A percentile compares a stretch with the other conserved stretches of the same genome.
Evolutionary conservation across 1,140 invertebrate species (phyloP).

Genomic region (Carposina sasakii): DNA sequence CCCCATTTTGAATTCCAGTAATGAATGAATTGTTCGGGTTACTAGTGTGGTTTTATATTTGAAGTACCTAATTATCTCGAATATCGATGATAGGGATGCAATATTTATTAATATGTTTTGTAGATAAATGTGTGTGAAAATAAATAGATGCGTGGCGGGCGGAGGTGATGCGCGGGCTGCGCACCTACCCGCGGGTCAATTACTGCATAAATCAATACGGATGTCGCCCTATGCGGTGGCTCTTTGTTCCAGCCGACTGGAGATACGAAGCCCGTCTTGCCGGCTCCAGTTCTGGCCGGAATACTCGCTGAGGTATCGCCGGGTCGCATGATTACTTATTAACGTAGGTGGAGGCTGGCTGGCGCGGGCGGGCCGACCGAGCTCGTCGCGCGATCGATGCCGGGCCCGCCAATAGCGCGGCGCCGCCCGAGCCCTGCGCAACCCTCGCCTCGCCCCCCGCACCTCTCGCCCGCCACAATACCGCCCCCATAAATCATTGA

Average conservation of each 20-base stretch:
- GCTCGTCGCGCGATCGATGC: constrained; percentile 68
- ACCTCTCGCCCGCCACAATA: constrained; percentile 38
- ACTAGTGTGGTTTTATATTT: too few relatives aligned
- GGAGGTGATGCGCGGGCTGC: constrained; percentile 53
- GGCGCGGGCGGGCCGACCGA: constrained; percentile 61
- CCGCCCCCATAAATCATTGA: constrained; percentile 70
- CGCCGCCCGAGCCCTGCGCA: constrained; percentile 54
- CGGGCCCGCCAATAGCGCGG: constrained; percentile 65
- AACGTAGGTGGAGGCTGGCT: constrained; percentile 70
- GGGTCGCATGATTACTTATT: constrained; percentile 71
- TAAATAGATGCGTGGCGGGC: constrained; percentile 10
- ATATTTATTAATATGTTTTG: too few relatives aligned
- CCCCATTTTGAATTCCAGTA: too few relatives aligned
- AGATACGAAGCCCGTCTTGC: constrained; percentile 66
- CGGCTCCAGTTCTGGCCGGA: constrained; percentile 64
- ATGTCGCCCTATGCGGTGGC: constrained; percentile 62
- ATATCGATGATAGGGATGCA: too few relatives aligned
- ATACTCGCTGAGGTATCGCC: constrained; percentile 65
- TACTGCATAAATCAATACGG: constrained; percentile 70
- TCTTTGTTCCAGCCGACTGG: constrained; percentile 66
- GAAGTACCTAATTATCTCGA: too few relatives aligned
- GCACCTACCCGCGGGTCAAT: constrained; percentile 65
- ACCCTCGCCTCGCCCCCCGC: constrained; percentile 45
- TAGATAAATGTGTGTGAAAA: background rate
- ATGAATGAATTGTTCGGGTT: too few relatives aligned